Percentiles rank a stretch among this genome's conserved stretches.
Evolutionary conservation across 2,113 vertebrate species (phyloP).

Genomic region (Vulpes ferrilata): DNA sequence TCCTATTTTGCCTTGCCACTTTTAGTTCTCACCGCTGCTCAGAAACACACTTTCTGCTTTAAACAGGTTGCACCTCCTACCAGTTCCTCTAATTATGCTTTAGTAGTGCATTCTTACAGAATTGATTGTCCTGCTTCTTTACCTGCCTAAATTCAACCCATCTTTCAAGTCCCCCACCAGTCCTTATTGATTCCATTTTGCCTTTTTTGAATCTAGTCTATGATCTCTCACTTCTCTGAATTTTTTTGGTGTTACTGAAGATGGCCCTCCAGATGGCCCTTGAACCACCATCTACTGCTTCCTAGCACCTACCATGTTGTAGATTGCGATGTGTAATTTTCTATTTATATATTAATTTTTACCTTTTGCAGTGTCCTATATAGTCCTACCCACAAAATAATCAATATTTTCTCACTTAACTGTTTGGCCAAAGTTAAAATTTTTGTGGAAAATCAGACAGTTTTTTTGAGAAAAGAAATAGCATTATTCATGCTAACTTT

Average conservation of each 20-base stretch:
- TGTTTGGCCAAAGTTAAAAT: not conserved
- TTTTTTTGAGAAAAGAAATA: not conserved
- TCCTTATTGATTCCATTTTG: no score
- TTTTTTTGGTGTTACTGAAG: not conserved
- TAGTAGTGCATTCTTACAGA: not conserved
- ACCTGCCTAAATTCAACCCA: not conserved
- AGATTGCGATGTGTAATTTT: not conserved
- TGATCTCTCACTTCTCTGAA: not conserved
- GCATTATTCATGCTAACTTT: not conserved
- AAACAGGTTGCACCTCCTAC: not conserved
- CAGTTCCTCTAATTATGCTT: not conserved
- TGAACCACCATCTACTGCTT: not conserved
- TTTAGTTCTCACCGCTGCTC: not conserved
- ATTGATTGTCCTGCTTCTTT: not conserved
- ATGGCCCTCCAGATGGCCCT: not conserved
- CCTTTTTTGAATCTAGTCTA: not conserved
- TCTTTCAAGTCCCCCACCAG: not conserved
- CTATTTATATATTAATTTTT: no score
- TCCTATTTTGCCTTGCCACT: not conserved
- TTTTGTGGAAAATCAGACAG: not conserved
- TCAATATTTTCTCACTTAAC: not conserved
- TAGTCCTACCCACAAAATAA: not conserved
- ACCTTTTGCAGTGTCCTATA: not conserved
- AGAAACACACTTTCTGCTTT: not conserved
- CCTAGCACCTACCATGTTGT: not conserved